These are phyloP conservation scores for Pomatorhinus ruficollis DNA, from an alignment of 2,113 vertebrate species.

Conservation along the genomic window DNA sequence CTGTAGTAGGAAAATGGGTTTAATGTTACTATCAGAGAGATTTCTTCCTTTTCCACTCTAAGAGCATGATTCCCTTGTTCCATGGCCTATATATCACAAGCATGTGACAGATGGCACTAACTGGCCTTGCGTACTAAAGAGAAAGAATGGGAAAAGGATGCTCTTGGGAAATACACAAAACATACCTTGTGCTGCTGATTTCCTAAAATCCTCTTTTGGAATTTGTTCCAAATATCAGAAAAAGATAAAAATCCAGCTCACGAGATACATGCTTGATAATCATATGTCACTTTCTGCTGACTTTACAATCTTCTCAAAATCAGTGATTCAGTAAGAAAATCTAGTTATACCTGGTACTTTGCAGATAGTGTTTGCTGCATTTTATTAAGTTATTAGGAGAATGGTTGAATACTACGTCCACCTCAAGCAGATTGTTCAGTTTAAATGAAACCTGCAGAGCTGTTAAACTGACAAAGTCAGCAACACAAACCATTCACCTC, in stretches of 20 bases:
- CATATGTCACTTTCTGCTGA: not conserved
- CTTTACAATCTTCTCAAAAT: not conserved
- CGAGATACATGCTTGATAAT: not conserved
- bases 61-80: not conserved
- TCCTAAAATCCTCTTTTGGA: not conserved
- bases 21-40: not conserved
- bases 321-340: not conserved
- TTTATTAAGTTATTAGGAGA: not conserved
- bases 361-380: not conserved
- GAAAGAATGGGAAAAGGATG: not conserved
- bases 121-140: not conserved
- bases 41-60: not conserved
- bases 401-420: not conserved
- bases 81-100: not conserved
- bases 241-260: not conserved
- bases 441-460: not conserved
- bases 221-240: not conserved
- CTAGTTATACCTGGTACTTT: not conserved
- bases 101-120: constrained; percentile 44
- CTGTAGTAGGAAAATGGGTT: not conserved
- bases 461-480: not conserved
- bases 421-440: not conserved
- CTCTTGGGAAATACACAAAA: not conserved
- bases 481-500: not conserved
- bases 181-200: not conserved